Base-by-base conservation (phyloP, 2,113 vertebrate genomes). In the Conger conger region DNA sequence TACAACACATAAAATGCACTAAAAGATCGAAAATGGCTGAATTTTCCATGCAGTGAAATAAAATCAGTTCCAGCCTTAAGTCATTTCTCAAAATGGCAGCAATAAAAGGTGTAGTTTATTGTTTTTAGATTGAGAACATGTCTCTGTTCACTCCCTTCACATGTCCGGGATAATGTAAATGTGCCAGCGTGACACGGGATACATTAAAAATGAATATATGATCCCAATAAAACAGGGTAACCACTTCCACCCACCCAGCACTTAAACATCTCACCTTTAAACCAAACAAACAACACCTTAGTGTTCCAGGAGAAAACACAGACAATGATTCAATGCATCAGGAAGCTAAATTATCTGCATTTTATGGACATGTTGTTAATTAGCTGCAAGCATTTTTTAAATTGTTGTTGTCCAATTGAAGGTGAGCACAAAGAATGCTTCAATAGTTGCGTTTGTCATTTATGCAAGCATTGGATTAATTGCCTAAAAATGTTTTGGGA, bases 91-190 rank as follows among this genome's bases (percentile, higher is more conserved):
- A 94, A 94, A 94, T 92, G 93, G 93, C 93, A 92, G 91, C 92
- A 91, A 94, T 95, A 95, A 95, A 95, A 92, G 93, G 40, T 92
- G 93, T 91, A 90, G 93, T 94, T 95, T 94, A 94, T 95, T 93
- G 93, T 95, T 95, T 95, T 95, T 93, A 94, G 93, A 95, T 94
- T 94, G 93, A 88, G 86, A 91, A 91, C 93, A 94, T 93, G 94
- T 94, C 94, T 93, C 86, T 83, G 89, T 91, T 11, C 92, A 83
- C 57, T 88, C 90, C 89, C 91, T 88, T 89, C 88, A 89, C 90
- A 91, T 94, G 92, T 93, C 93, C 91, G 86, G 92, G 91, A 93
- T 94, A 94, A 95, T 94, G 94, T 95, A 94, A 95, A 95, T 95
- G 94, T 94, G 92, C 92, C 93, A 94, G 91, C 94, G 91, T 88